Base-by-base conservation (phyloP, 2,797 vertebrate species). In the Tauraco hartlaubi region DNA sequence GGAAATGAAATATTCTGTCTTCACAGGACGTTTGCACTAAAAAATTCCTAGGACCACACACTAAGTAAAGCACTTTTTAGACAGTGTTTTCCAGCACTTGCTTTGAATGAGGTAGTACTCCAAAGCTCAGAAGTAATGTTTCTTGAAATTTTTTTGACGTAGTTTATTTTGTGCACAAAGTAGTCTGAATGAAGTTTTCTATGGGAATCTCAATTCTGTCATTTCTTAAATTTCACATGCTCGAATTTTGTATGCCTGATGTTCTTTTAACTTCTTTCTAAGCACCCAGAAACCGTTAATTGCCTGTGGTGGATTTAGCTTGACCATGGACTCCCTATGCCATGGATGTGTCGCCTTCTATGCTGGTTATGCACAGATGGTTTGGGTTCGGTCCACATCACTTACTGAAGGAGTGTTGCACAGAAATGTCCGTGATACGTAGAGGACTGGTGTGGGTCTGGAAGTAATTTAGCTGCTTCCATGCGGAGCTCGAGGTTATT, bases 381-480 rank as follows among this genome's bases (percentile, higher is more conserved):
- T 90, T 94, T 97, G 33, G 61, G 68, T 90, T 94, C 68, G 74
- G 64, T 71, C 61, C 87, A 54, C 68, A 43, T 43, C 58, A 39
- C 72, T 90, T 88, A 46, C 29, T 58, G 61, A 26, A 77, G 55
- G 37, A 89, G 56, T 20, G 51, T 67, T 85, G 79, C 4, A 17
- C 39, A 52, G 77, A 90, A 92, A 83, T 84, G 83, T 90, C 73
- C 1, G 0, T 93, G 86, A 88, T 72, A 44, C 66, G 29, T 89
- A 15, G 9, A 78, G 73, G 51, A 22, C 73, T 75, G 16, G 1
- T 78, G 90, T 68, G 77, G 9, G 19, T 84, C 88, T 94, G 86
- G 83, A 90, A 94, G 43, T 78, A 86, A 91, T 92, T 96, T 90
- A 84, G 37, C 62, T 37, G 28, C 62, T 92, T 94, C 69, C 46